Conservation (phyloP, 2,113 vertebrate genomes). For the Mesitornis unicolor region DNA sequence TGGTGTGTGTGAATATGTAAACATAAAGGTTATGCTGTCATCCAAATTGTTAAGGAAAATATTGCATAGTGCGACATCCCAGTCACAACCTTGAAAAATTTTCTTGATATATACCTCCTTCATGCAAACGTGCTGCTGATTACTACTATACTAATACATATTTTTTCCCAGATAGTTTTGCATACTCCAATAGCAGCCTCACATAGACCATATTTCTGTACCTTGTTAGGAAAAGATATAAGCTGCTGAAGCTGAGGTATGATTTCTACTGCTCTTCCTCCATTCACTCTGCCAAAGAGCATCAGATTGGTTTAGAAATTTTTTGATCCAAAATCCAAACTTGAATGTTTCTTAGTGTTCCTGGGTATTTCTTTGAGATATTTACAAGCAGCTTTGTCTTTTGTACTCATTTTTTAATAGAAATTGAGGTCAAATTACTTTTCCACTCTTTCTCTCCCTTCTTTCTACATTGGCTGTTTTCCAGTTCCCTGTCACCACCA, state of each 20-base stretch:
- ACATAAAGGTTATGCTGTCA: neutral
- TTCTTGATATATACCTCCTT: neutral
- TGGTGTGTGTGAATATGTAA: constrained; percentile 26
- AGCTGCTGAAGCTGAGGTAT: neutral
- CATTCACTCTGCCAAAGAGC: neutral
- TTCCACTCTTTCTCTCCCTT: neutral
- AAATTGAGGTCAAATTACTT: neutral
- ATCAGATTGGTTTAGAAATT: neutral
- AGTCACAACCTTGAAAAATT: constrained; percentile 25
- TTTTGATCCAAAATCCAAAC: neutral
- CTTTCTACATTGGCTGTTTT: neutral
- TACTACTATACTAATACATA: neutral
- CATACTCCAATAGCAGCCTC: neutral
- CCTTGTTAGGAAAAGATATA: neutral
- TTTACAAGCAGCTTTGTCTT: neutral
- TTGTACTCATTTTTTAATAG: neutral
- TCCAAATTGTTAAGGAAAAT: constrained; percentile 20
- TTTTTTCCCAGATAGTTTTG: neutral
- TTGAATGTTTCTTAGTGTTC: neutral
- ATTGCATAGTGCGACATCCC: neutral
- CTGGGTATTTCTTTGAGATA: neutral
- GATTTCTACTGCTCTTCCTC: neutral
- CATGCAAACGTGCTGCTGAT: neutral
- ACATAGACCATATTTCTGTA: neutral
- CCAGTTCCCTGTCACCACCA: neutral